These are phyloP conservation scores for Oplegnathus fasciatus DNA, from an alignment of 2,113 vertebrate species.

Conservation along the genomic window DNA sequence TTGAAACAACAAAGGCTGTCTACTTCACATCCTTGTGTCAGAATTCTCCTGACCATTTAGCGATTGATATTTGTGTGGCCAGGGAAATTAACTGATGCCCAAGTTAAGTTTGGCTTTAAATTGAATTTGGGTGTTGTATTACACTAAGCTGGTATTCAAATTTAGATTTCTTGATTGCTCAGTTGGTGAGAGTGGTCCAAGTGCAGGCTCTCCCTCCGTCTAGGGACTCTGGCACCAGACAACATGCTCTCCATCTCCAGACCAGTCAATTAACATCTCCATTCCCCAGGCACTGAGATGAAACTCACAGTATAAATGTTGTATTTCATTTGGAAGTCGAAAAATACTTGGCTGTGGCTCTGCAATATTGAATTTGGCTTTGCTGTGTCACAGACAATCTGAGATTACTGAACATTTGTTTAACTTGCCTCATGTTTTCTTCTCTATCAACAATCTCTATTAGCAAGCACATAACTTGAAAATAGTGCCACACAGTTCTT, in stretches of 20 bases:
- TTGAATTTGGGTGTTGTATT: conserved; percentile 12
- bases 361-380: neutral
- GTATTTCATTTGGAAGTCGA: neutral
- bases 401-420: neutral
- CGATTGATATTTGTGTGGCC: neutral
- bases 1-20: conserved; percentile 40
- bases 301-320: neutral
- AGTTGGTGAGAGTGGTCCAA: conserved; percentile 11
- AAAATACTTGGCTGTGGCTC: neutral
- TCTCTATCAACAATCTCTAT: neutral
- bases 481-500: neutral
- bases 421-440: neutral
- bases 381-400: neutral
- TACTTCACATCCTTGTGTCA: conserved; percentile 22
- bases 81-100: neutral
- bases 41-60: neutral
- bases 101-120: conserved; percentile 14
- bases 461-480: neutral
- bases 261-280: conserved; percentile 4
- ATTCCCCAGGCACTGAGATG: neutral
- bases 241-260: conserved; percentile 21
- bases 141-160: conserved; percentile 7
- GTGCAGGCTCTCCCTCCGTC: neutral
- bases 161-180: conserved; percentile 23
- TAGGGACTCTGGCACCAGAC: conserved; percentile 19